Base-by-base conservation (phyloP, 2,113 vertebrate genomes). In the Gasterosteus nipponicus region DNA sequence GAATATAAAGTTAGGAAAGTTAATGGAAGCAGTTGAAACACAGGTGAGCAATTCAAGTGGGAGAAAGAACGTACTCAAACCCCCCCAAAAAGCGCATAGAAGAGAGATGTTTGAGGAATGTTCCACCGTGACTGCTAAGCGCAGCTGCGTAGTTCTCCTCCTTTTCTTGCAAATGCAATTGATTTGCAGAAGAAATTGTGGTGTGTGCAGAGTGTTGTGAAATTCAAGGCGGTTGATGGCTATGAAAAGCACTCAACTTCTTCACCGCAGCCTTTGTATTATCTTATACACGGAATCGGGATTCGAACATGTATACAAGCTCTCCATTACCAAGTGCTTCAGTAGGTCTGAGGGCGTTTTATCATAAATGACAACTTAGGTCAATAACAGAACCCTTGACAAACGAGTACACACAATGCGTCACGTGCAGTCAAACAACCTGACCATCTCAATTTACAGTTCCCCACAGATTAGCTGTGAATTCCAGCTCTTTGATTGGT, bases 61-160 rank as follows among this genome's bases (percentile, higher is more conserved):
- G 4, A 67, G 6, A 38, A 47, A 44, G 3, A 58, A 41, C 8
- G 3, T 49, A 35, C 62, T 64, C 12, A 1, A 49, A 70, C 56
- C 54, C 47, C 41, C 57, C n/a, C 49, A 69, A 29, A 70, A 64
- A 66, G 73, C 39, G 75, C 80, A 26, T 26, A 26, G 22, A 26
- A 57, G 62, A 56, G 41, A 75, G 31, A 44, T 18, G 59, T 66
- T 66, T 66, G 53, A 88, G 71, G 11, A 56, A 69, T 14, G 15
- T 44, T 83, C 83, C 69, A 90, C 78, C 53, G 69, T 19, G 38
- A 46, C 59, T 67, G 46, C 74, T 16, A 69, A 82, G 6, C 75
- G 81, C 71, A 82, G 51, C 53, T 78, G 19, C 1, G 69, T 47
- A 60, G 0, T 26, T 0, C 29, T 16, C n/a, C 41, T 18, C 4